Evolutionary conservation across 2,888 invertebrate species (phyloP), one percentile per base, ranked within the genome.

Genomic region (Parthenolecanium corni): DNA sequence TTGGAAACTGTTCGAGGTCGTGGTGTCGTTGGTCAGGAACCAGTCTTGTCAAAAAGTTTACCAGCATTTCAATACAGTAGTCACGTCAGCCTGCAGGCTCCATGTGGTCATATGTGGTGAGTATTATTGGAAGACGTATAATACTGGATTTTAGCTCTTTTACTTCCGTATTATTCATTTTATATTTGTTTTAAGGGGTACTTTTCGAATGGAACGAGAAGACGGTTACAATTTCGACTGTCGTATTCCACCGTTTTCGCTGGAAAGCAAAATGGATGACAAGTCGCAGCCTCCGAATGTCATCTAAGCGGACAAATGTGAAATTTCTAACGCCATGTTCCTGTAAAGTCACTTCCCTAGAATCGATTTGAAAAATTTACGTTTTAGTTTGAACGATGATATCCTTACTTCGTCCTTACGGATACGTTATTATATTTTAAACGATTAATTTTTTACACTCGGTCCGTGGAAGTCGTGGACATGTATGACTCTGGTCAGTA

Each of bases 61-160:
- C 95, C 96, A 65, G 95, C 95, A 70, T 97, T 96, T 77, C 97
- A 97, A 76, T 97, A 97, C 75, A 92, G 91, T 74, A 94, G 93
- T 74, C 95, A 96, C 75, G 94, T 97, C 61, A 92, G 92, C 69
- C 78, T 97, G 68, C 95, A 96, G 77, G 93, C 95, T 64, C 93
- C 95, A 44, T 92, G 93, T 72, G 97, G 97, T 9, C 96, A 97
- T 72, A 93, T 95, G 92, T 94, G 94, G 94, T 92, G 72, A 74
- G 77, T 71, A 16, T 46, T 62, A 3, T 47, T 46, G 12, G 31
- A 11, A n/a, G n/a, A 24, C n/a, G 25, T 23, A 21, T 11, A 24
- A 14, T 18, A 40, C 11, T 40, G 18, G n/a, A n/a, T n/a, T n/a
- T n/a, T n/a, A n/a, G n/a, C n/a, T n/a, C n/a, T n/a, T 40, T n/a